Base-by-base conservation (phyloP, 2,113 vertebrate species). In the Actinemys pallida region DNA sequence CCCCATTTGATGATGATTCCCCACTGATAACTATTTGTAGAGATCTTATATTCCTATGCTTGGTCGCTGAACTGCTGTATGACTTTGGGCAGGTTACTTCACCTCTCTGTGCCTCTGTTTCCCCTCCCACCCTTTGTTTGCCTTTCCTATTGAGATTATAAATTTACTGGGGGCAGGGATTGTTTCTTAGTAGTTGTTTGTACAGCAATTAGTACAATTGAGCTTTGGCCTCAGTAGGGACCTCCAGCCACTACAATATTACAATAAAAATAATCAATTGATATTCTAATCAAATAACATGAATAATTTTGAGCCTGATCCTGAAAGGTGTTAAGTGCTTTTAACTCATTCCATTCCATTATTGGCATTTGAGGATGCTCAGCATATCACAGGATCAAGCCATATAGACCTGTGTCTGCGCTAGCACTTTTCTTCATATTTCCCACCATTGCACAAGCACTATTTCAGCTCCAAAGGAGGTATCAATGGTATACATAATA, bases 41-140 rank as follows among this genome's bases (percentile, higher is more conserved):
- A 75, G n/a, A 39, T 39, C 35, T n/a, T 42, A 19, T 2, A 85
- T n/a, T 81, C 69, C 9, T n/a, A 72, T 62, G 14, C 29, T 62
- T 62, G 5, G 12, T 35, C 29, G 6, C 29, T 31, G 69, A 5
- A 82, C 62, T 84, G 35, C 16, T 83, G 5, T 35, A 1, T 50
- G 4, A 93, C 3, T 35, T 62, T 90, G 35, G 62, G 24, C 1
- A 29, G 57, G 76, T 27, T 13, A 47, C 35, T 90, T 79, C 0
- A n/a, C 31, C 14, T 81, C 1, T 65, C 13, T 54, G 79, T 85
- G 1, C 0, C 4, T 90, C 29, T 79, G n/a, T 93, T 87, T 88
- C 13, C 8, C 78, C 89, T 90, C 42, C 2, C 2, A 42, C 1
- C 12, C 59, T 14, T 62, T 62, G 0, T 65, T 82, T 53, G 0